These are phyloP conservation scores for Prochilodus magdalenae DNA, from an alignment of 2,113 vertebrate genomes.

Conservation along the genomic window DNA sequence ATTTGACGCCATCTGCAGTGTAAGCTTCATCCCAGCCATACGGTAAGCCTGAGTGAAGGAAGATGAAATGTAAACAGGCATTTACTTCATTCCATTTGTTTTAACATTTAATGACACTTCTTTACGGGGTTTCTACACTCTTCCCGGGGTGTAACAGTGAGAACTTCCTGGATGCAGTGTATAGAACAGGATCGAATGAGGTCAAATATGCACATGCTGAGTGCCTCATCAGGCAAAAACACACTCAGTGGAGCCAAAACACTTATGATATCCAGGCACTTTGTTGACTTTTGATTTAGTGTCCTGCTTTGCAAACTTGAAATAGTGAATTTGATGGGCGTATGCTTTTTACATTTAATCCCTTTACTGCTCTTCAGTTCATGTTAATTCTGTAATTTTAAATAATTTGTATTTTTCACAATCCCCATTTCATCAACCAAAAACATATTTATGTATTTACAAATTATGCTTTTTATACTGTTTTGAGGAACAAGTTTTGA, in stretches of 20 bases:
- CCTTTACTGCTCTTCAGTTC: not conserved
- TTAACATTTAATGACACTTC: conserved; percentile 7
- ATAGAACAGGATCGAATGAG: not conserved
- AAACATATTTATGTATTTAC: too few relatives aligned
- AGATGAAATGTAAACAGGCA: not conserved
- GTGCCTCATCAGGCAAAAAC: not conserved
- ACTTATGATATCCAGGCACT: not conserved
- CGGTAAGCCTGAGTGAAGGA: conserved; percentile 79
- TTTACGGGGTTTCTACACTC: conserved; percentile 7
- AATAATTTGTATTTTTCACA: not conserved
- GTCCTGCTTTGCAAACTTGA: not conserved
- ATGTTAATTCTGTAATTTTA: too few relatives aligned
- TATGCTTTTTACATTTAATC: not conserved
- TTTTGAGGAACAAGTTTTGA: not conserved
- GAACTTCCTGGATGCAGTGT: conserved; percentile 10
- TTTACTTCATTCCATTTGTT: conserved; percentile 7
- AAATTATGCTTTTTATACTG: not conserved
- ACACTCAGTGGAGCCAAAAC: not conserved
- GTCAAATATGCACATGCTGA: not conserved
- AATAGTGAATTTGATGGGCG: not conserved
- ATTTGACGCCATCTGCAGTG: conserved; percentile 89
- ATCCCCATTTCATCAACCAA: not conserved
- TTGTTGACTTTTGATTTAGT: not conserved
- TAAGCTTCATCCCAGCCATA: conserved; percentile 92
- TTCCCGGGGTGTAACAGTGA: not conserved